A percentile compares a stretch with the other conserved stretches of the same genome.
These are phyloP conservation scores for Callaeas wilsoni DNA, from an alignment of 2,113 vertebrate genomes.

Conservation along the genomic window DNA sequence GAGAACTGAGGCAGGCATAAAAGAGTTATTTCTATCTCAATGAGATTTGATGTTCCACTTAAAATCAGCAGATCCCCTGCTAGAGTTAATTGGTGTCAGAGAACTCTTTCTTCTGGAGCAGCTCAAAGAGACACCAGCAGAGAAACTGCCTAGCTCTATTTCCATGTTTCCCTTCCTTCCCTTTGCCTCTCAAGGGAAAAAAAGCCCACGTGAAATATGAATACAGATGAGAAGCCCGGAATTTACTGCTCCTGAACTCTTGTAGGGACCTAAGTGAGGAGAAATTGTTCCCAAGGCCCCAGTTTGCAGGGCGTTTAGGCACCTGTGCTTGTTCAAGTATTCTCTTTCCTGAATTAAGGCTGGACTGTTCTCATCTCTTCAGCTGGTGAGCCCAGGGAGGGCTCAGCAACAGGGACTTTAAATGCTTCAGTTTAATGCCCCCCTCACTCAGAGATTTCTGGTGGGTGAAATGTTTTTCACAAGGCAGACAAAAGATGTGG, in stretches of 20 bases:
- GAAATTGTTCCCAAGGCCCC: background rate
- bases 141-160: background rate
- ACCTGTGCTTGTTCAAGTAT: background rate
- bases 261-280: background rate
- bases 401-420: background rate
- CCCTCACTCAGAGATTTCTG: background rate
- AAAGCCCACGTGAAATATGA: background rate
- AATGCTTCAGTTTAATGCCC: background rate
- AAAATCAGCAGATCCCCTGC: background rate
- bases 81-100: slow-evolving; percentile 5
- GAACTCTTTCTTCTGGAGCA: background rate
- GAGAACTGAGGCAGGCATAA: background rate
- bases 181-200: background rate
- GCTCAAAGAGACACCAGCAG: background rate
- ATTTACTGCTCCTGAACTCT: background rate
- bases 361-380: background rate
- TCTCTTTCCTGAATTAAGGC: background rate
- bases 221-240: background rate
- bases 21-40: slow-evolving; percentile 17
- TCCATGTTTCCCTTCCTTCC: background rate
- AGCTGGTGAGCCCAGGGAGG: background rate
- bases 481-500: background rate
- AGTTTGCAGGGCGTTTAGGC: background rate
- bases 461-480: background rate
- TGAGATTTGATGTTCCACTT: background rate